These are phyloP conservation scores for Pangasius sanitwongsei DNA, from an alignment of 2,797 vertebrate genomes.

Conservation along the genomic window DNA sequence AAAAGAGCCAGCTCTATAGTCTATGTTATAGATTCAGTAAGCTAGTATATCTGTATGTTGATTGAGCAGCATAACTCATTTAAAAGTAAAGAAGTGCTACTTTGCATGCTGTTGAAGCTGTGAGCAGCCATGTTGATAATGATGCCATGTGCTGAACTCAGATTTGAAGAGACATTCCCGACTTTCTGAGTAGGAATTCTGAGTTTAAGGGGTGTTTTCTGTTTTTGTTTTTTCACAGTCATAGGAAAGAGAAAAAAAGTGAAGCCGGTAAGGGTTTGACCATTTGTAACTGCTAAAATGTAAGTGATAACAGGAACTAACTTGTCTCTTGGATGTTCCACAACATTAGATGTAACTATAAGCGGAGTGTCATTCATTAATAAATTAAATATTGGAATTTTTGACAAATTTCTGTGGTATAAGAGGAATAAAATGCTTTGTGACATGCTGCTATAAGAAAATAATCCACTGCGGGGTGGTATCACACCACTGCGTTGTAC, in stretches of 20 bases:
- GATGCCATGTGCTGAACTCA: neutral
- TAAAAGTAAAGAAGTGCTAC: neutral
- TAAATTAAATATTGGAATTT: neutral
- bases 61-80: neutral
- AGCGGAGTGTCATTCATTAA: too few relatives aligned
- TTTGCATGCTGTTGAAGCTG: neutral
- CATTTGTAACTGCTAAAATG: neutral
- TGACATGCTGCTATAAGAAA: neutral
- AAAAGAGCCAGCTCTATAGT: neutral
- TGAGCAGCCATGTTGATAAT: neutral
- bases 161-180: neutral
- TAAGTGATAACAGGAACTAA: neutral
- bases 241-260: neutral
- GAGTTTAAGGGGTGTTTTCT: too few relatives aligned
- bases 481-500: neutral
- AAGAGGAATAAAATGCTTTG: neutral
- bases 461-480: neutral
- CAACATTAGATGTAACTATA: neutral
- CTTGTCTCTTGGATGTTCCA: neutral
- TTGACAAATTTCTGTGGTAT: neutral
- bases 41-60: neutral
- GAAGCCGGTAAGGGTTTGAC: neutral
- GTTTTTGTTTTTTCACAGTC: neutral
- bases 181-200: neutral
- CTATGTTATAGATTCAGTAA: neutral